Base-by-base conservation (phyloP, 2,888 invertebrate genomes). In the Cataglyphis livida region DNA sequence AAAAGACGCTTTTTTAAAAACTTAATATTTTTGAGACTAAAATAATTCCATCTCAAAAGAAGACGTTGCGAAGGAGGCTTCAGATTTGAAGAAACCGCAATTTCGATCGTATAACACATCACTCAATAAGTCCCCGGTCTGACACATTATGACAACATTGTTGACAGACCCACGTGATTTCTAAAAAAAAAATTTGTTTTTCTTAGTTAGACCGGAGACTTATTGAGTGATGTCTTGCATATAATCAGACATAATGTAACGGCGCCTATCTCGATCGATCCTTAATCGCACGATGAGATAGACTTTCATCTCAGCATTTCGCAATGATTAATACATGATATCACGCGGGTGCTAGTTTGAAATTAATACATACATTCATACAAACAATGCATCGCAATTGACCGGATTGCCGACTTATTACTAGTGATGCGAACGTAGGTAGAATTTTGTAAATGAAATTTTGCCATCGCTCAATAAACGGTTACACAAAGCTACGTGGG, bases 291-390 rank as follows among this genome's bases (percentile, higher is more conserved):
- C 41, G 57, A 66, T n/a, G 54, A 21, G 21, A 21, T 76, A 86
- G 83, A 81, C 85, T 83, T 84, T 78, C 81, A 86, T 86, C 84
- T 86, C 62, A 81, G 28, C 62, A 64, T 89, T 87, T 87, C 81
- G 89, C 81, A 87, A 89, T 65, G 82, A 85, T 84, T 85, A 89
- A 87, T 89, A 89, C 81, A 87, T 84, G 84, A 84, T 88, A 84
- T 84, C 79, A 84, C 78, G 68, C 84, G 41, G 62, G 61, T 82
- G 84, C 81, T 70, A 78, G 74, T 9, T 68, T 25, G 41, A 51
- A 41, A 57, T 74, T 79, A 83, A 83, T 83, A 81, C 59, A 59
- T 71, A 75, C 76, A 61, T 83, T 88, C 74, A 76, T 78, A 73
- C 75, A 61, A 65, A 88, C 84, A 88, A 86, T 81, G 59, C 48